Evolutionary conservation across 2,888 invertebrate species (phyloP), one percentile per base, ranked within the genome.

Genomic region (Tiliacea citrago): DNA sequence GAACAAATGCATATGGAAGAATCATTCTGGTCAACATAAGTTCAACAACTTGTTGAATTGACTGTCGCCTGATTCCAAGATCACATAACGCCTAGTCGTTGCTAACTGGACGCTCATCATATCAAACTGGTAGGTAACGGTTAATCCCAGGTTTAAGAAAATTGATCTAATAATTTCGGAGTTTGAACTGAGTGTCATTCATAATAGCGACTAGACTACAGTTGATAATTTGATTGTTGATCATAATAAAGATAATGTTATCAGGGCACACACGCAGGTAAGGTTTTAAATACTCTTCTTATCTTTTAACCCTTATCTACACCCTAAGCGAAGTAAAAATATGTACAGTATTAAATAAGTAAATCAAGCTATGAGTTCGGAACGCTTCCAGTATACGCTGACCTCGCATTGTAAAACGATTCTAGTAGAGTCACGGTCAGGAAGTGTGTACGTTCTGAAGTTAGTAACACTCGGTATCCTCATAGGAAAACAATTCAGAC

Each of bases 241-340:
- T 29, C 1, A n/a, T 45, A 29, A 49, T 53, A 53, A 39, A 55
- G 71, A 70, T 76, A 70, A 10, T 21, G 29, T 35, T 79, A 76
- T 76, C 61, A 61, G 10, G 13, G 9, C 29, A 12, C 35, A 7
- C 29, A 35, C 9, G 67, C 24, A n/a, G 16, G 8, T 70, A 70
- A 51, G 16, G 58, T 29, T 9, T 10, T 7, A 24, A 49, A 35
- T 35, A 6, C 2, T 21, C 10, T 21, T 39, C 16, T 39, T 68
- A 60, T 60, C 49, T 16, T 55, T 7, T 0, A 39, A 39, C n/a
- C n/a, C 39, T 69, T 70, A 51, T 68, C 35, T 42, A 18, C 0
- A 47, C 39, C 60, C 10, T n/a, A 12, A 42, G 16, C 47, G 10
- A 79, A 76, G 21, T 61, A 5, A 35, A 53, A 55, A 42, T 16